Base-by-base conservation (phyloP, 2,888 invertebrate genomes). In the Cyaniris semiargus region DNA sequence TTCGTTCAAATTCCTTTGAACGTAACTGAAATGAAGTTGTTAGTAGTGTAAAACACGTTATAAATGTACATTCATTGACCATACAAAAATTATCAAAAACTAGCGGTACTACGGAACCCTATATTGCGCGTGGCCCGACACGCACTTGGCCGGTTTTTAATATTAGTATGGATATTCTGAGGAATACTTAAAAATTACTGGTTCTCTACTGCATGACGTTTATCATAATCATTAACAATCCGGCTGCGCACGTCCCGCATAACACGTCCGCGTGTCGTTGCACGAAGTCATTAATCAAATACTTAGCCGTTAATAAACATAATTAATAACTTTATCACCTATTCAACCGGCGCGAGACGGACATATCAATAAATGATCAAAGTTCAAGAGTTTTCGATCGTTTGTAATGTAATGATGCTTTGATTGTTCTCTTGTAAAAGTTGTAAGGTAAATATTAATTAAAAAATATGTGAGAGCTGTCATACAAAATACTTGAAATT, bases 291-390 rank as follows among this genome's bases (percentile, higher is more conserved):
- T 91, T 91, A 91, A 91, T 91, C 90, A 91, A 88, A 82, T 82
- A 86, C 85, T 87, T 85, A 88, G 87, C 86, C 83, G 88, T 86
- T 88, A 89, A 89, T 90, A 89, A 91, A 90, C 86, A 87, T 90
- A 90, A 90, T 92, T 91, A 90, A 90, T 91, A 90, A 90, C 88
- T 89, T 91, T 91, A 91, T 90, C 91, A 91, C 90, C 89, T 89
- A 85, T 87, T 85, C 83, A 85, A 81, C 78, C 79, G 84, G 83
- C 84, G 85, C 83, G 83, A 79, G 83, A 75, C 76, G 76, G 79
- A 78, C 77, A 72, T 75, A 79, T 80, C 78, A 78, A 77, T 81
- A 80, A 78, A 76, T 78, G 78, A 27, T 66, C 60, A 58, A n/a
- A 58, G 58, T 58, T 58, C 7, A 58, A 58, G 58, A 58, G 21